Evolutionary conservation across 2,113 vertebrate genomes (phyloP), one percentile per base, ranked within the genome.

Genomic region (Excalfactoria chinensis): DNA sequence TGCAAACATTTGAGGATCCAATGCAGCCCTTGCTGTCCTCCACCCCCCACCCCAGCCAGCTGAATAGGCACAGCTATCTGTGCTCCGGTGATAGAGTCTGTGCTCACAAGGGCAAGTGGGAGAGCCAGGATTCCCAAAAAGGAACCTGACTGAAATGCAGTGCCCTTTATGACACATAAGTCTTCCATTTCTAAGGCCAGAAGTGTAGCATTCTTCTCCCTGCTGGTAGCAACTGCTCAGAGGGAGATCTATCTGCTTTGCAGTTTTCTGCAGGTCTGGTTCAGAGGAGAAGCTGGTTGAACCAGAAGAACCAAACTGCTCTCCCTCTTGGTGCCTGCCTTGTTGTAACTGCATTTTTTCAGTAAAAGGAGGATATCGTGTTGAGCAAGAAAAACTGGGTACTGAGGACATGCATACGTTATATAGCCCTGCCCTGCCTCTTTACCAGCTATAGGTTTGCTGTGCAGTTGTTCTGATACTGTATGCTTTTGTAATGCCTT

Each of bases 361-460:
- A 86, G 68, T 78, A 76, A 88, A 88, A 60, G 59, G 48, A 63
- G 40, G 66, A 62, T 44, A 78, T 21, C 43, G 68, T 86, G 81
- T 90, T 46, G 67, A 91, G 81, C 93, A 88, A 75, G 93, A 96
- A 97, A 96, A 97, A 88, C 91, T 89, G 84, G 88, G 86, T 95
- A 7, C 72, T 81, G 89, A 28, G 48, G 91, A 51, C 64, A 73
- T 35, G 9, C 55, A 20, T 25, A 35, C n/a, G 18, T 71, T 88
- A 81, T 94, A 73, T 56, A n/a, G 49, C 79, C 37, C 30, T 74
- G 26, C 62, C 70, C 51, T 96, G 35, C 37, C 80, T 86, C 73
- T 66, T n/a, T 85, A 80, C 73, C 5, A 22, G 70, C 70, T 89
- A 71, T 34, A 59, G 64, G 43, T 68, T 93, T 74, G 60, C 44